These are phyloP conservation scores for Drosophila ezoana DNA, from an alignment of 2,888 invertebrate species.

Conservation along the genomic window DNA sequence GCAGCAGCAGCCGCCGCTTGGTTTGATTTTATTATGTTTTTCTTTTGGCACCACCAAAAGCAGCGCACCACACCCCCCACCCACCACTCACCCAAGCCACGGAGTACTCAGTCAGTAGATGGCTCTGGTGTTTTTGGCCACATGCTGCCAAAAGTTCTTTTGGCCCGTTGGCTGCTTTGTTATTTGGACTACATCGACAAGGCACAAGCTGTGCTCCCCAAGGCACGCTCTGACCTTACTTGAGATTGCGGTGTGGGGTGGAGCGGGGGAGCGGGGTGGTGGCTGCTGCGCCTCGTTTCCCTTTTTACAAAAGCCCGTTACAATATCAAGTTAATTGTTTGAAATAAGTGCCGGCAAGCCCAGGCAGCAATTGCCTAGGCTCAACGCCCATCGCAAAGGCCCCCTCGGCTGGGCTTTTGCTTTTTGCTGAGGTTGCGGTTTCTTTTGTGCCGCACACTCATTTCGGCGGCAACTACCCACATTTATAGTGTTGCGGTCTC, in stretches of 20 bases:
- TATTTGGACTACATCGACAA: conserved; percentile 55
- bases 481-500: conserved; percentile 78
- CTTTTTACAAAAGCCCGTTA: conserved; percentile 71
- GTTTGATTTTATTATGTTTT: conserved; percentile 80
- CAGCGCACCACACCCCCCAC: conserved; percentile 3
- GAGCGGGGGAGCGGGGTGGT: background rate
- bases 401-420: conserved; percentile 4
- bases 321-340: conserved; percentile 82
- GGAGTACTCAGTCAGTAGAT: conserved; percentile 25
- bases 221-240: conserved; percentile 41
- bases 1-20: conserved; percentile 54
- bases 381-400: conserved; percentile 11
- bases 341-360: conserved; percentile 72
- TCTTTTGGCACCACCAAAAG: conserved; percentile 72
- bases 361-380: conserved; percentile 20
- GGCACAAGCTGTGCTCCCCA: conserved; percentile 24
- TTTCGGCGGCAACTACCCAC: conserved; percentile 70
- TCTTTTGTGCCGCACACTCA: conserved; percentile 70
- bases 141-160: conserved; percentile 70
- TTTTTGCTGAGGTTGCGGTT: conserved; percentile 78
- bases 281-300: conserved; percentile 36
- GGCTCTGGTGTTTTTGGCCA: conserved; percentile 64
- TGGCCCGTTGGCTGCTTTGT: conserved; percentile 44
- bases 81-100: background rate
- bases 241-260: background rate